Evolutionary conservation across 2,113 vertebrate species (phyloP), one percentile per base, ranked within the genome.

Genomic region (Coturnix japonica): DNA sequence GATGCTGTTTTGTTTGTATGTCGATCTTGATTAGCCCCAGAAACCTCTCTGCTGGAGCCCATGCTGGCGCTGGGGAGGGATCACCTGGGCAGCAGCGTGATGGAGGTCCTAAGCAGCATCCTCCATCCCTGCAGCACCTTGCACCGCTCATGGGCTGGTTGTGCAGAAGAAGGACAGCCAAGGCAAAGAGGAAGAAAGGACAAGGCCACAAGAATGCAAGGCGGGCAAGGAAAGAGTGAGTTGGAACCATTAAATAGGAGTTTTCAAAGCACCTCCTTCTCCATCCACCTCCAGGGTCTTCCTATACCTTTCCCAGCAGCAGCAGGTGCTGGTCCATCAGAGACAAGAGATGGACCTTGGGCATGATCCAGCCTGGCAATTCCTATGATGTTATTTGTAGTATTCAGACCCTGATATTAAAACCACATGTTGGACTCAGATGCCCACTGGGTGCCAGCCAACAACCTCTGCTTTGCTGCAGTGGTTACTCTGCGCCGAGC

Each of bases 11-110:
- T 59, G 91, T 87, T 66, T 65, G 25, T 11, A 2, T 5, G 87
- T 90, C 91, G 13, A 61, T 92, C 91, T 92, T 80, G 65, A 91
- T 92, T 81, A 95, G 90, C 85, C 74, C 78, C 91, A 19, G 56
- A 33, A 72, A 75, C 77, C 87, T 89, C 61, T 0, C 28, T 8
- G 23, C 1, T 22, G 25, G 30, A 59, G 88, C 81, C 81, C 22
- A 44, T 1, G 60, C 60, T 75, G 80, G 93, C 41, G 12, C 47
- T 5, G 54, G 43, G 82, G 78, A 44, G 33, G 18, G 69, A 80
- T 89, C 84, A 79, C 93, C 69, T 65, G 92, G 31, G 47, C 11
- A 66, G 79, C 69, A 18, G 30, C 4, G 47, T 26, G 64, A 71
- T 23, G 61, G 6, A 63, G 37, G 53, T 57, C 73, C 59, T 59